Conservation (phyloP, 2,888 invertebrate genomes). For the Adela reaumurella region DNA sequence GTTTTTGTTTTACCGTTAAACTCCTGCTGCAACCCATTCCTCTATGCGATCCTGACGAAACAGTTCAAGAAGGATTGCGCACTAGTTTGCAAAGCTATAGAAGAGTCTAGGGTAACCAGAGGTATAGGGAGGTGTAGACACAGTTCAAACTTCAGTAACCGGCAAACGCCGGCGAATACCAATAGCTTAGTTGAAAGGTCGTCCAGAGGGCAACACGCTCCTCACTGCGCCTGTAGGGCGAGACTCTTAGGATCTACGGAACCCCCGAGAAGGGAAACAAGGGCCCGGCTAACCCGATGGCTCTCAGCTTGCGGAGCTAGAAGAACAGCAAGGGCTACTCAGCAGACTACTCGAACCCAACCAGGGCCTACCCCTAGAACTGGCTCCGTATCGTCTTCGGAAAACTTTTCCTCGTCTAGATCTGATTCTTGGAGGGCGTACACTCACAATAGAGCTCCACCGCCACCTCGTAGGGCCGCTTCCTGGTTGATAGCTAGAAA, state of each 20-base stretch:
- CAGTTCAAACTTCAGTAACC: constrained; percentile 83
- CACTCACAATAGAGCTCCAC: constrained; percentile 72
- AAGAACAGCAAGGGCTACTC: constrained; percentile 27
- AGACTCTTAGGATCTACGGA: constrained; percentile 36
- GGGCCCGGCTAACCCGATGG: constrained; percentile 46
- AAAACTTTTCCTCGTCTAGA: constrained; percentile 84
- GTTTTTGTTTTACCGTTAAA: constrained; percentile 95
- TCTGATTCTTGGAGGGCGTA: constrained; percentile 81
- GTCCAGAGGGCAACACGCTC: constrained; percentile 65
- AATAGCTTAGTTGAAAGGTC: constrained; percentile 79
- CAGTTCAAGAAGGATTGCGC: constrained; percentile 98
- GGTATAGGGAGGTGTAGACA: constrained; percentile 84
- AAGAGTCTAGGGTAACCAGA: constrained; percentile 86
- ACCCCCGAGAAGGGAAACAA: constrained; percentile 56
- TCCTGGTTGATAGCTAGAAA: constrained; percentile 90
- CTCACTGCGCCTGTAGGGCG: constrained; percentile 53
- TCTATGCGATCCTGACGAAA: constrained; percentile 96
- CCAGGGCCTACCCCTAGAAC: constrained; percentile 53
- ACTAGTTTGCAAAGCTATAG: constrained; percentile 91
- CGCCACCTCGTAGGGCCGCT: constrained; percentile 76
- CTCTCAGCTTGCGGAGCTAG: constrained; percentile 27
- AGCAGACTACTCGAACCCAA: constrained; percentile 18
- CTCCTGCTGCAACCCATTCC: constrained; percentile 96
- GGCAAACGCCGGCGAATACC: constrained; percentile 83
- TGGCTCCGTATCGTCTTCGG: constrained; percentile 82